phyloP scores from a whole-genome alignment of 2,888 invertebrate species.

The Saturnia pavonia region DNA sequence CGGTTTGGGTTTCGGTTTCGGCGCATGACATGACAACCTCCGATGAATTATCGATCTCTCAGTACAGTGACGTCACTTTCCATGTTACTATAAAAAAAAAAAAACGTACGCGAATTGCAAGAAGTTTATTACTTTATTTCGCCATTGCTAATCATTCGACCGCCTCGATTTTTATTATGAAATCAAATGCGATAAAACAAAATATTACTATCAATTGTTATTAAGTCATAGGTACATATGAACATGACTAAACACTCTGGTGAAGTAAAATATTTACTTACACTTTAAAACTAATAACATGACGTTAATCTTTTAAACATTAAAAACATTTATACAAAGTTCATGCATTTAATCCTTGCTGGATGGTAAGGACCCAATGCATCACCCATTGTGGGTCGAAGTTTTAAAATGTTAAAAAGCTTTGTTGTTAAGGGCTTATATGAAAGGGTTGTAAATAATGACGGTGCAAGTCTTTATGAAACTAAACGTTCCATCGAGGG shows the following conservation, averaged over 20 bases:
- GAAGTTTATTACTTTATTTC: not conserved
- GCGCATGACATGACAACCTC: no score
- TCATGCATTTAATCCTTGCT: slow-evolving; percentile 57
- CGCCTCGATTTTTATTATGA: no score
- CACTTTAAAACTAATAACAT: slow-evolving; percentile 53
- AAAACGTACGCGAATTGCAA: not conserved
- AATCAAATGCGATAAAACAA: not conserved
- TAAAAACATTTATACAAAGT: slow-evolving; percentile 75
- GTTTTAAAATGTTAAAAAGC: slow-evolving; percentile 80
- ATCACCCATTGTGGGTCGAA: slow-evolving; percentile 67
- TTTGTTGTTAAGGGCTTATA: slow-evolving; percentile 77
- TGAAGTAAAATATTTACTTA: slow-evolving; percentile 12
- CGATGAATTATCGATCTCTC: no score
- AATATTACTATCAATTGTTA: not conserved
- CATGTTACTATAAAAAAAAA: no score
- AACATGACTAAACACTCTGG: not conserved
- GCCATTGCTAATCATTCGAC: no score
- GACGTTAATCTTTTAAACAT: slow-evolving; percentile 80
- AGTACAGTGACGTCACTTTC: no score
- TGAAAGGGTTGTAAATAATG: slow-evolving; percentile 81
- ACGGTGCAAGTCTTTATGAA: slow-evolving; percentile 73
- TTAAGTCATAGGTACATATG: not conserved
- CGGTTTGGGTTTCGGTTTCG: no score
- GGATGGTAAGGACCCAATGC: slow-evolving; percentile 64
- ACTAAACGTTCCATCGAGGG: slow-evolving; percentile 62